A percentile compares a stretch with the other conserved stretches of the same genome.
Conservation (phyloP, 2,888 invertebrate species). For the Xylota segnis region DNA sequence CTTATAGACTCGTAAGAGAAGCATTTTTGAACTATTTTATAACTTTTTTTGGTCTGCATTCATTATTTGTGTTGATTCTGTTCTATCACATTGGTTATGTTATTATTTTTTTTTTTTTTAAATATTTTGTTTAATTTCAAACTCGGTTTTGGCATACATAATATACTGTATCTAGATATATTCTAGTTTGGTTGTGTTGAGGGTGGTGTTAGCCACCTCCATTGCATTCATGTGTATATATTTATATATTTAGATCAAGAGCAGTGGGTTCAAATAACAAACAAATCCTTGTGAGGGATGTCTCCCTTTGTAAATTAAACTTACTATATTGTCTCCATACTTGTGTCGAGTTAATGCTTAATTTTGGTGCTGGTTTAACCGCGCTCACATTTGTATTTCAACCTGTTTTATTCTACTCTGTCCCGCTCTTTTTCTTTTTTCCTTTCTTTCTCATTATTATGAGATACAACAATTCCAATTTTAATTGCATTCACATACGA, state of each 20-base stretch:
- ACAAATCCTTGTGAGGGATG: slow-evolving; percentile 29
- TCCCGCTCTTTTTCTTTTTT: slow-evolving; percentile 57
- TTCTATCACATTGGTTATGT: slow-evolving; percentile 56
- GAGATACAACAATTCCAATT: slow-evolving; percentile 13
- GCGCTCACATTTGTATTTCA: slow-evolving; percentile 51
- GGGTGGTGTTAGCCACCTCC: neutral
- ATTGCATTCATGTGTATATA: slow-evolving; percentile 3
- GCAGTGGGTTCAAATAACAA: slow-evolving; percentile 43
- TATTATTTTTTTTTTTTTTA: slow-evolving; percentile 16
- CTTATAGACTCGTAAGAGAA: slow-evolving; percentile 44
- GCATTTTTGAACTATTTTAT: slow-evolving; percentile 25
- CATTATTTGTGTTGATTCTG: slow-evolving; percentile 66
- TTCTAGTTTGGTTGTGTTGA: slow-evolving; percentile 69
- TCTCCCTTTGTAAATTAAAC: slow-evolving; percentile 13
- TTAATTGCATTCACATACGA: slow-evolving; percentile 44
- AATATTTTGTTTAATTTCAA: slow-evolving; percentile 16
- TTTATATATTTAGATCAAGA: slow-evolving; percentile 32
- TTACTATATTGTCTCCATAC: slow-evolving; percentile 22
- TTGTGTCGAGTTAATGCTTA: slow-evolving; percentile 46
- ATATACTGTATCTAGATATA: slow-evolving; percentile 25
- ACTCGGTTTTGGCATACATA: slow-evolving; percentile 64
- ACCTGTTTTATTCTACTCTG: slow-evolving; percentile 47
- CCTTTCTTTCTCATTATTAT: slow-evolving; percentile 19
- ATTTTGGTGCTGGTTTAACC: slow-evolving; percentile 68
- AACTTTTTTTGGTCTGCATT: slow-evolving; percentile 68